A percentile compares a stretch with the other conserved stretches of the same genome.
Conservation (phyloP, 1,140 invertebrate species). For the Hyposmocoma kahamanoa region DNA sequence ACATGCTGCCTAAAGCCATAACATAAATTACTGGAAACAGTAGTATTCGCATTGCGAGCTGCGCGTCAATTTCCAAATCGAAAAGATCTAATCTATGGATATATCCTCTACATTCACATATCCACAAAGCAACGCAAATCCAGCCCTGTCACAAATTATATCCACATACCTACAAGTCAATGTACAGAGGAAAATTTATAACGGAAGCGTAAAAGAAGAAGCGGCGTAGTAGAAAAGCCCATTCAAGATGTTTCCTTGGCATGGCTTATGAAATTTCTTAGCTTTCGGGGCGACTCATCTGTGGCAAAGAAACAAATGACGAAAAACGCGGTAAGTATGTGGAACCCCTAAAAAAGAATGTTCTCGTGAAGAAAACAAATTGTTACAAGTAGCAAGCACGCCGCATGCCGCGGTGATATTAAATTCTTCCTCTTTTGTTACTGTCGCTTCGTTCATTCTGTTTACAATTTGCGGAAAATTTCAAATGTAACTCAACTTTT, state of each 20-base stretch:
- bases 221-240: too few relatives aligned
- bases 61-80: too few relatives aligned
- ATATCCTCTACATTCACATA: too few relatives aligned
- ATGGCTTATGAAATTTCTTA: neutral
- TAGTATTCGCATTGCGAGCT: too few relatives aligned
- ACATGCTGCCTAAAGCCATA: too few relatives aligned
- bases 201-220: too few relatives aligned
- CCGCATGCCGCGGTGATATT: conserved; percentile 47
- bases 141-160: too few relatives aligned
- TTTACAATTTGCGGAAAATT: conserved; percentile 40
- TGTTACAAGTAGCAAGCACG: conserved; percentile 31
- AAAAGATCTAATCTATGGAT: too few relatives aligned
- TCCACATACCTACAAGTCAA: too few relatives aligned
- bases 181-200: too few relatives aligned
- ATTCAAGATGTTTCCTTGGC: neutral
- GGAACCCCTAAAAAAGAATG: conserved; percentile 29
- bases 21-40: too few relatives aligned
- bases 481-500: conserved; percentile 34
- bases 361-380: conserved; percentile 46
- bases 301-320: conserved; percentile 14
- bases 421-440: conserved; percentile 53
- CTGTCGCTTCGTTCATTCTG: conserved; percentile 41
- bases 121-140: too few relatives aligned
- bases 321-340: conserved; percentile 19
- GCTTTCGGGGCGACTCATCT: conserved; percentile 4